Conservation (phyloP, 1,140 invertebrate species). For the Muscidifurax raptorellus region DNA sequence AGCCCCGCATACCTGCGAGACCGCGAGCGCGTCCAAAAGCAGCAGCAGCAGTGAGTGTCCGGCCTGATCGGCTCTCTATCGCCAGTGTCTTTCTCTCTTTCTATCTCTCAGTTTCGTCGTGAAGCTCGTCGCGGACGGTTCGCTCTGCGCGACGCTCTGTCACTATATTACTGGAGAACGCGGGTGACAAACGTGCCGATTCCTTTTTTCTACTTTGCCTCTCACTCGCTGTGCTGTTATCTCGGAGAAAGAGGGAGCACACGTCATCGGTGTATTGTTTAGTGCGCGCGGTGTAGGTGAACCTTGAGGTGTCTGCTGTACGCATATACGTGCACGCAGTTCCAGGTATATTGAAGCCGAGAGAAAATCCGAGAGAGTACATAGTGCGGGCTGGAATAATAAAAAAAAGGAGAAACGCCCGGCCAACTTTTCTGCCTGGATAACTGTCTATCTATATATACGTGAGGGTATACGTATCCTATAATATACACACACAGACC, state of each 20-base stretch:
- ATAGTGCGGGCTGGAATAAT: neutral
- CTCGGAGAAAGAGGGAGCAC: neutral
- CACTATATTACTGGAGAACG: neutral
- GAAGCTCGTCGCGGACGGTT: neutral
- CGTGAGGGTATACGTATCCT: neutral
- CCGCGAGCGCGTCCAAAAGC: constrained; percentile 65
- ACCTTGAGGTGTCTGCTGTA: no score
- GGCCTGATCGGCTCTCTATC: neutral
- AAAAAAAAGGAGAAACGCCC: neutral
- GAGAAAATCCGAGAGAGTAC: neutral
- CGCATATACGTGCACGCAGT: no score
- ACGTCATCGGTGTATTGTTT: constrained; percentile 7
- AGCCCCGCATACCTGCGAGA: constrained; percentile 70
- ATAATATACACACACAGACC: neutral
- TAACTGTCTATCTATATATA: no score
- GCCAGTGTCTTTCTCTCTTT: neutral
- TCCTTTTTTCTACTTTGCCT: neutral
- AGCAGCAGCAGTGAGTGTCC: constrained; percentile 51
- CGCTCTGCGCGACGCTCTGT: neutral
- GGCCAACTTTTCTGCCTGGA: neutral
- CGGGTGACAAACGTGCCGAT: neutral
- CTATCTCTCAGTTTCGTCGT: neutral
- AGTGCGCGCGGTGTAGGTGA: constrained; percentile 4
- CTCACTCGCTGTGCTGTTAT: neutral
- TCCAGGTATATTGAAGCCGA: neutral